Evolutionary conservation across 2,888 invertebrate species (phyloP).

Genomic region (Antitype chi): DNA sequence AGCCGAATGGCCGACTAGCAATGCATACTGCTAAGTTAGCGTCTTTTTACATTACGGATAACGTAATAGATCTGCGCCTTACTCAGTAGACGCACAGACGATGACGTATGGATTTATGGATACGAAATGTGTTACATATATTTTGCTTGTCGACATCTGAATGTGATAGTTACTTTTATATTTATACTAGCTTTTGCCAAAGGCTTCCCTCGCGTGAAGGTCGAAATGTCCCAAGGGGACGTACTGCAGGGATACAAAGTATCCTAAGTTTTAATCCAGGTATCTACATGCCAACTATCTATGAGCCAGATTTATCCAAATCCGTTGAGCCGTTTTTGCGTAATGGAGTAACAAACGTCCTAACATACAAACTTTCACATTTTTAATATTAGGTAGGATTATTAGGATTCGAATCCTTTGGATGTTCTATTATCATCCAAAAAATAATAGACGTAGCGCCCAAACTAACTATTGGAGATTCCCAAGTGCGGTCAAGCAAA

Average conservation of each 20-base stretch:
- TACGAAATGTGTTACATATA: constrained; percentile 30
- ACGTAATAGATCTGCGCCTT: constrained; percentile 49
- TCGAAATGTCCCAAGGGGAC: no score
- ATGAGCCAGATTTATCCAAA: no score
- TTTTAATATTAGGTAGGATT: no score
- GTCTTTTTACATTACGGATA: constrained; percentile 55
- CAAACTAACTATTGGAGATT: constrained; percentile 4
- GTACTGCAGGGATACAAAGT: no score
- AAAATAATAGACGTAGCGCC: background rate
- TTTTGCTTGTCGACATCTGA: constrained; percentile 13
- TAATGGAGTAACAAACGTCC: no score
- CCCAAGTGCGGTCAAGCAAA: constrained; percentile 40
- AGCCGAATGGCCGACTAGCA: constrained; percentile 44
- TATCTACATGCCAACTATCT: no score
- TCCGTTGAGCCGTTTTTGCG: no score
- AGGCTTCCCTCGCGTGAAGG: no score
- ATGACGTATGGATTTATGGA: constrained; percentile 26
- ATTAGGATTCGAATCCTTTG: background rate
- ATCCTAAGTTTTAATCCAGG: no score
- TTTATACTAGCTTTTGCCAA: background rate
- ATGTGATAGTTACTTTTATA: constrained; percentile 32
- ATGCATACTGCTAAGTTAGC: constrained; percentile 58
- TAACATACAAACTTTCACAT: no score
- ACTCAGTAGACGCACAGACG: constrained; percentile 35
- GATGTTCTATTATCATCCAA: constrained; percentile 12